Conservation (phyloP, 2,113 vertebrate genomes). For the Mus spicilegus region DNA sequence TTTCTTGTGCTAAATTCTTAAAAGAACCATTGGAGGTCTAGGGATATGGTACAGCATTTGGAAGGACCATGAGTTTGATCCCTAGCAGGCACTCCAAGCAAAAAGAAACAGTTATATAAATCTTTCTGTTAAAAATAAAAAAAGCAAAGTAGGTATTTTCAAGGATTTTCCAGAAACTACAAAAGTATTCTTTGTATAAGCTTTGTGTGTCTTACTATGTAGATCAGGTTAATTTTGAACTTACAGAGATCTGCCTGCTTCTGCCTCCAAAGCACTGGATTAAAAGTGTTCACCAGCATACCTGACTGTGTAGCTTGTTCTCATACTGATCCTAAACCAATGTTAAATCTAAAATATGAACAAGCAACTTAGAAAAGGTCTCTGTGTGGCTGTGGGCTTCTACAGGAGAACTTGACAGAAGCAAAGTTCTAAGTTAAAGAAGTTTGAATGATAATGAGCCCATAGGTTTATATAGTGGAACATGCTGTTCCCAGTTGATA, state of each 20-base stretch:
- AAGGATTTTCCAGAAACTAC: background rate
- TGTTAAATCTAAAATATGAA: background rate
- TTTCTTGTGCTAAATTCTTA: constrained; percentile 31
- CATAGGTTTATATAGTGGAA: background rate
- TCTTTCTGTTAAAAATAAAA: background rate
- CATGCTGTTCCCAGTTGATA: background rate
- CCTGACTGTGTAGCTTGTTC: background rate
- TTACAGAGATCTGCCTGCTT: background rate
- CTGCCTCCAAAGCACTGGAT: background rate
- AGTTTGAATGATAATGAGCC: background rate
- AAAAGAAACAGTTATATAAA: background rate
- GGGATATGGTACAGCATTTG: too few relatives aligned
- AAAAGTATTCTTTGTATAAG: background rate
- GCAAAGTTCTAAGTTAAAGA: background rate
- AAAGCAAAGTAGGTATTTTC: background rate
- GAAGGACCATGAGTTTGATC: background rate
- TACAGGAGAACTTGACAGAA: background rate
- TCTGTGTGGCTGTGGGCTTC: background rate
- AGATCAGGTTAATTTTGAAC: background rate
- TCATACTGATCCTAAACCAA: background rate
- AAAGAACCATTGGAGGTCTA: background rate
- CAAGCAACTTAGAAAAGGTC: background rate
- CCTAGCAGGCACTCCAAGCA: background rate
- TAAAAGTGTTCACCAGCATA: background rate
- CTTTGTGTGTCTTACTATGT: background rate